Conservation (phyloP, 2,797 vertebrate genomes). For the Gambusia yucatana region DNA sequence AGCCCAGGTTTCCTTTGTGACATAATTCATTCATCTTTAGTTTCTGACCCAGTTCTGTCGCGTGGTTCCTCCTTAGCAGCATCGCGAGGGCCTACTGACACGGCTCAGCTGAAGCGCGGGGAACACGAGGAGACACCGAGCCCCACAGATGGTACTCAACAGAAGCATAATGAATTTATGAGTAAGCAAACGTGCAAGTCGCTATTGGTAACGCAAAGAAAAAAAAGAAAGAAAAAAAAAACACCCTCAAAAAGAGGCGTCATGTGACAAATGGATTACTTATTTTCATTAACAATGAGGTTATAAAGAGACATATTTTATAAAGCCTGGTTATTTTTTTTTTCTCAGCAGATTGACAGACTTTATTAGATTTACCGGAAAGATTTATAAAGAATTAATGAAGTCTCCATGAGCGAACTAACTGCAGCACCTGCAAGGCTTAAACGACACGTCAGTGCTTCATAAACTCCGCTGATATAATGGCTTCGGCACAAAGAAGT, state of each 20-base stretch:
- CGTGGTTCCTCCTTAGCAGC: slow-evolving; percentile 38
- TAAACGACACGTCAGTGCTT: slow-evolving; percentile 11
- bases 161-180: slow-evolving; percentile 32
- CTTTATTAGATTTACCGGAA: slow-evolving; percentile 11
- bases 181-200: slow-evolving; percentile 20
- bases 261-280: neutral
- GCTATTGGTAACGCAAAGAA: slow-evolving; percentile 2
- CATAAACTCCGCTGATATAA: neutral
- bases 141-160: slow-evolving; percentile 37
- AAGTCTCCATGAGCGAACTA: slow-evolving; percentile 19
- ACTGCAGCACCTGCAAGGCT: slow-evolving; percentile 14
- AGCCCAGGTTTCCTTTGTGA: slow-evolving; percentile 45
- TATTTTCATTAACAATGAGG: slow-evolving; percentile 1
- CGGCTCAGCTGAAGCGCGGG: slow-evolving; percentile 50
- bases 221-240: no score
- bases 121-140: slow-evolving; percentile 39
- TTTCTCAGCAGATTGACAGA: slow-evolving; percentile 5
- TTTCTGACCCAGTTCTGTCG: slow-evolving; percentile 74
- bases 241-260: no score
- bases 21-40: slow-evolving; percentile 69
- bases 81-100: slow-evolving; percentile 55
- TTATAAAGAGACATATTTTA: neutral
- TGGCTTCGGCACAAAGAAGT: neutral
- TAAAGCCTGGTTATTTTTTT: slow-evolving; percentile 10
- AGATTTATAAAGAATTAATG: slow-evolving; percentile 27